Percentiles rank a stretch among this genome's conserved stretches.
phyloP scores from a whole-genome alignment of 2,113 vertebrate genomes.

The Puntigrus tetrazona region DNA sequence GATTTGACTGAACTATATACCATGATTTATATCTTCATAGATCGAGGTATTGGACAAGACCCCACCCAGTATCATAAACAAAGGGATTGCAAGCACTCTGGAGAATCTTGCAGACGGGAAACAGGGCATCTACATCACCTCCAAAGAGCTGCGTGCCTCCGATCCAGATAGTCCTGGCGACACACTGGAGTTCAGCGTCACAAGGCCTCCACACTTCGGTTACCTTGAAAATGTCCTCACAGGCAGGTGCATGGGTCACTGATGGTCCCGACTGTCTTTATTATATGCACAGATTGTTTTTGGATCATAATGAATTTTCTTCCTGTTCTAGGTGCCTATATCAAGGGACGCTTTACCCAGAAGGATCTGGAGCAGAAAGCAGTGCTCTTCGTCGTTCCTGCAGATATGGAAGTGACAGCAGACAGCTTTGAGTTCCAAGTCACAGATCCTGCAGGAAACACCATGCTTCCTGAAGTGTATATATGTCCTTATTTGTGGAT shows the following conservation, averaged over 20 bases:
- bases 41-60: constrained; percentile 69
- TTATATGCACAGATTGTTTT: not conserved
- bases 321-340: constrained; percentile 69
- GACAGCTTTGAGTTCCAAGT: constrained; percentile 75
- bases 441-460: constrained; percentile 73
- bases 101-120: constrained; percentile 60
- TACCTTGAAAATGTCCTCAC: constrained; percentile 72
- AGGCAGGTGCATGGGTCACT: constrained; percentile 52
- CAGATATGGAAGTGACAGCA: constrained; percentile 64
- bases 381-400: constrained; percentile 68
- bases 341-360: constrained; percentile 69
- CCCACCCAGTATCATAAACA: constrained; percentile 66
- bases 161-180: constrained; percentile 65
- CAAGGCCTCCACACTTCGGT: constrained; percentile 64
- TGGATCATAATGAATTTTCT: not conserved
- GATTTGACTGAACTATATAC: not conserved
- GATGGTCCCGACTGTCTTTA: not conserved
- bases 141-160: constrained; percentile 64
- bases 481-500: constrained; percentile 5
- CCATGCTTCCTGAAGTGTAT: constrained; percentile 68
- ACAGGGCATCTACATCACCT: constrained; percentile 63
- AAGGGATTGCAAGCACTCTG: constrained; percentile 61
- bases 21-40: constrained; percentile 49
- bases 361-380: constrained; percentile 70
- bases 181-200: constrained; percentile 70